Evolutionary conservation across 2,888 invertebrate species (phyloP).

Genomic region (Dichetophora obliterata): DNA sequence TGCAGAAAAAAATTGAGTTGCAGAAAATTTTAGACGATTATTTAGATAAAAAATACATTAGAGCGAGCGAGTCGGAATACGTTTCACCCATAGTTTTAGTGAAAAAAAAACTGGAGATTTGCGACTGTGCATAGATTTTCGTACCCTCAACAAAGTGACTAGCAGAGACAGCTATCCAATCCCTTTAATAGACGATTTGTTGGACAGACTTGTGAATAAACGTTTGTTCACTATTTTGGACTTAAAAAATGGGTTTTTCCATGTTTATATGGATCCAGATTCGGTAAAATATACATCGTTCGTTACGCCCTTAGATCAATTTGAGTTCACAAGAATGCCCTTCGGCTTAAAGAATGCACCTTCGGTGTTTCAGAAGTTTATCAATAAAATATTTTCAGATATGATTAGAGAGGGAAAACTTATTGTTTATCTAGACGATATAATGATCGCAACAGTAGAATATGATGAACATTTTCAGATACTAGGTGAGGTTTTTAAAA

Average conservation of each 20-base stretch:
- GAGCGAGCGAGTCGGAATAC: constrained; percentile 23
- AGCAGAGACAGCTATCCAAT: constrained; percentile 45
- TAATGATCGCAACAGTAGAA: constrained; percentile 46
- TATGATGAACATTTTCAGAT: constrained; percentile 39
- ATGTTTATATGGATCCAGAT: not conserved
- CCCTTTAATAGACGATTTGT: constrained; percentile 44
- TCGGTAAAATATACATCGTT: not conserved
- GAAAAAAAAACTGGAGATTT: constrained; percentile 17
- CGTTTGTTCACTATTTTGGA: constrained; percentile 15
- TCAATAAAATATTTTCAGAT: not conserved
- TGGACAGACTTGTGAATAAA: constrained; percentile 31
- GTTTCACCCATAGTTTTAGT: constrained; percentile 46
- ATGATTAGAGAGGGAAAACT: constrained; percentile 39
- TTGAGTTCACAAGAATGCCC: constrained; percentile 1
- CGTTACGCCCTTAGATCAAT: not conserved
- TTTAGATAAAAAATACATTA: constrained; percentile 27
- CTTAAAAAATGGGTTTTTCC: constrained; percentile 23
- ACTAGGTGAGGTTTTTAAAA: constrained; percentile 44
- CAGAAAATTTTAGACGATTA: constrained; percentile 20
- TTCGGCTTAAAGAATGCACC: constrained; percentile 32
- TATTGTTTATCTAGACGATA: constrained; percentile 53
- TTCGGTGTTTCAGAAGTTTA: not conserved
- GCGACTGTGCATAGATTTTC: constrained; percentile 29
- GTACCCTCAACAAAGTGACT: constrained; percentile 40
- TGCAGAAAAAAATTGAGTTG: constrained; percentile 12